These are phyloP conservation scores for Spizella passerina DNA, from an alignment of 2,797 vertebrate genomes.

Conservation along the genomic window DNA sequence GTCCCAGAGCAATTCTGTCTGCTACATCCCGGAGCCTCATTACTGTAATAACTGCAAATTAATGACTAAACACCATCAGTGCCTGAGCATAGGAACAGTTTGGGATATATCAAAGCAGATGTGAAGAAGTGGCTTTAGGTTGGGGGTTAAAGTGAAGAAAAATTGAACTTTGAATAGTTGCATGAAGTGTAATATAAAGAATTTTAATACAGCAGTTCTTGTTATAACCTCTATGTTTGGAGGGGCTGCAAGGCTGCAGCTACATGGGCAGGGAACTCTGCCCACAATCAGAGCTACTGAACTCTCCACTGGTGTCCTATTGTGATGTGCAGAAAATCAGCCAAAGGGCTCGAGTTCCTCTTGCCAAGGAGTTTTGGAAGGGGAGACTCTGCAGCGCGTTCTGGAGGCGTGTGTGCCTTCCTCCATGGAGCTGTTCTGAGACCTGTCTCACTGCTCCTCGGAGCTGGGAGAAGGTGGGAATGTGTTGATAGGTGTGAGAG, in stretches of 20 bases:
- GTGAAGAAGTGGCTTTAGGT: neutral
- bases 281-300: neutral
- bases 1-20: neutral
- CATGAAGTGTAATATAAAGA: neutral
- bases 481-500: neutral
- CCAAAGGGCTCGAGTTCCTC: neutral
- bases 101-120: neutral
- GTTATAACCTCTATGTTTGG: neutral
- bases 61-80: neutral
- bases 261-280: rapidly evolving
- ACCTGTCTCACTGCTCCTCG: neutral
- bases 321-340: neutral
- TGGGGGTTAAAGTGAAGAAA: neutral
- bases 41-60: neutral
- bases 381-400: rapidly evolving
- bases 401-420: neutral
- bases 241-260: neutral
- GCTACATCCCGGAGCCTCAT: neutral
- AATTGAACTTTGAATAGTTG: neutral
- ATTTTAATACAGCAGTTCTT: neutral
- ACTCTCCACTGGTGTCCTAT: neutral
- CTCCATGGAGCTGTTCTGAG: rapidly evolving
- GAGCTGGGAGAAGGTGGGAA: neutral
- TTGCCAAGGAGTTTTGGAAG: neutral
- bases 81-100: neutral